Conservation (phyloP, 2,113 vertebrate genomes). For the Maccullochella peelii region DNA sequence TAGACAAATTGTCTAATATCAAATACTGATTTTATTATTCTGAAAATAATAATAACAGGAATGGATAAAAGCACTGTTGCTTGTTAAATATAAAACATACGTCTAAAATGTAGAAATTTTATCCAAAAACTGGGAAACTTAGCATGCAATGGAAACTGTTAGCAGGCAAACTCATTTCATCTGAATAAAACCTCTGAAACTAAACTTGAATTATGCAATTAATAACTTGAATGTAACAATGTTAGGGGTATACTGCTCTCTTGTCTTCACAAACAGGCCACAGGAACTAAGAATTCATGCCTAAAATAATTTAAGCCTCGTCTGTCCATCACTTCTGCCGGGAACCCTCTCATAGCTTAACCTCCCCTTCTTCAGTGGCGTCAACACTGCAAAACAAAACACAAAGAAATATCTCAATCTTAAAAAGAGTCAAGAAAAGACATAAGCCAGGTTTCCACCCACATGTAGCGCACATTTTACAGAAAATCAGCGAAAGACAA, state of each 20-base stretch:
- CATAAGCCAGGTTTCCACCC: background rate
- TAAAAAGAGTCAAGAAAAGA: background rate
- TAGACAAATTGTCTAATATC: no score
- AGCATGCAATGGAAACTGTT: background rate
- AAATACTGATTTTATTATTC: no score
- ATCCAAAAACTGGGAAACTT: background rate
- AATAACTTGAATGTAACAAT: background rate
- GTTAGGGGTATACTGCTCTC: no score
- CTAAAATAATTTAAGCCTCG: slow-evolving; percentile 90
- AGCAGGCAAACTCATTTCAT: background rate
- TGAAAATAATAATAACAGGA: background rate
- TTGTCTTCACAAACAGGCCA: background rate
- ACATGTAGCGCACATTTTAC: background rate
- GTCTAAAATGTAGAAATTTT: background rate
- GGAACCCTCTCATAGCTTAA: slow-evolving; percentile 91
- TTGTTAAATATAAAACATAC: background rate
- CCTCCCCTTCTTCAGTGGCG: slow-evolving; percentile 85
- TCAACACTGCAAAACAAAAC: slow-evolving; percentile 63
- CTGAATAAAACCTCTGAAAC: background rate
- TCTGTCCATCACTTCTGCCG: slow-evolving; percentile 93
- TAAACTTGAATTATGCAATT: background rate
- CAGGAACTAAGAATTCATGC: background rate
- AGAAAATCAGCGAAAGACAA: background rate
- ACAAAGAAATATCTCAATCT: background rate
- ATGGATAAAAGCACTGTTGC: background rate